Percentiles rank a stretch among this genome's conserved stretches.
These are phyloP conservation scores for Bursaphelenchus okinawaensis DNA, from an alignment of 2,888 invertebrate species.

Conservation along the genomic window DNA sequence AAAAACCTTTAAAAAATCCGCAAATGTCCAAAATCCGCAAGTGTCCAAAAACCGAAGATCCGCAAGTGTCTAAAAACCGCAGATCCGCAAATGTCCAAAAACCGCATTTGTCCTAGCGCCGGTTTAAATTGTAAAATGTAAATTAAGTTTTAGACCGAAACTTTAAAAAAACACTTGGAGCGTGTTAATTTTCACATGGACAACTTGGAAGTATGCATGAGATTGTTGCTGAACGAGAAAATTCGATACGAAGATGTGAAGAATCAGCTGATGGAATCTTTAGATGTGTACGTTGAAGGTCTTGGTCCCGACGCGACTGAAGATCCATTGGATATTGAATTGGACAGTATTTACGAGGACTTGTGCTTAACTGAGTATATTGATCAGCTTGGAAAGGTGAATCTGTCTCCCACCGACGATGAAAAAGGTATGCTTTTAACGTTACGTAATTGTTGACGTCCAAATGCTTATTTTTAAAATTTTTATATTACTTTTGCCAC, in stretches of 20 bases:
- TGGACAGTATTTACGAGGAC: conserved; percentile 35
- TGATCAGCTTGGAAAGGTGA: conserved; percentile 10
- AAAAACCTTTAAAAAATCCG: too few species aligned
- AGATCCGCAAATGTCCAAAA: too few species aligned
- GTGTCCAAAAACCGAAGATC: too few species aligned
- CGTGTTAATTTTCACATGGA: conserved; percentile 93
- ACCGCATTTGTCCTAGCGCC: too few species aligned
- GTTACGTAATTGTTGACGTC: too few species aligned
- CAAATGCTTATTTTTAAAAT: too few species aligned
- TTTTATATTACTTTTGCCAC: too few species aligned
- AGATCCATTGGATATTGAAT: conserved; percentile 24
- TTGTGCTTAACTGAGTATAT: conserved; percentile 29
- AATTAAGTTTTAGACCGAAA: conserved; percentile 62
- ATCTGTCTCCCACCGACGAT: not conserved
- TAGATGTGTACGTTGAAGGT: conserved; percentile 36
- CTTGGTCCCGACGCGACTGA: conserved; percentile 29
- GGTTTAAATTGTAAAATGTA: too few species aligned
- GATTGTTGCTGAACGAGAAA: conserved; percentile 49
- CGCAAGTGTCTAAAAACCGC: too few species aligned
- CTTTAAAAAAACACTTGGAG: conserved; percentile 77
- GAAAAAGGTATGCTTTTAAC: not conserved
- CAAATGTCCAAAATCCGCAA: too few species aligned
- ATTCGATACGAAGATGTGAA: conserved; percentile 32
- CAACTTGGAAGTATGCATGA: conserved; percentile 73
- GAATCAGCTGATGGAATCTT: conserved; percentile 35